Evolutionary conservation across 35 echinoderm and acorn worm species (phyloP), one percentile per base, ranked within the genome.

Genomic region (Heliocidaris erythrogramma): DNA sequence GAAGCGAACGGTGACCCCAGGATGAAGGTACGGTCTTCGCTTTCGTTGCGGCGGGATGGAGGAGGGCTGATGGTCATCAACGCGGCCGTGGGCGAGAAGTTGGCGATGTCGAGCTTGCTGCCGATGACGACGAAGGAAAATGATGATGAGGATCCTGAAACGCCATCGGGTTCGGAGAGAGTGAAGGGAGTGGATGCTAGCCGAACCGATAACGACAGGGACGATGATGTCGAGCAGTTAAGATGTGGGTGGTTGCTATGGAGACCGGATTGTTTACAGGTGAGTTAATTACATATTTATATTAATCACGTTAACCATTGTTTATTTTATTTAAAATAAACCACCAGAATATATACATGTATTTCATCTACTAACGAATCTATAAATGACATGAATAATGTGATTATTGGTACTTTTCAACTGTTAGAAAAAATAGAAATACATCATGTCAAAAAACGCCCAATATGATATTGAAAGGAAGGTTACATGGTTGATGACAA

Each of bases 1-100:
- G 87, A 47, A 24, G 24, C 17, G 29, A 48, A 89, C 47, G 18
- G 47, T 30, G 87, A 47, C 31, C 24, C 24, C 0, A 31, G 18
- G 87, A 89, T 89, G 87, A 89, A 89, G 47, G 31, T 32, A 89
- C 87, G 87, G 47, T 48, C 87, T 13, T 89, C 87, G 11, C 87
- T 89, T n/a, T 78, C 47, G 0, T 48, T 48, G 87, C 47, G 30
- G 11, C 87, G 87, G 17, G 31, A 32, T 32, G 14, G 87, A 78
- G 17, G 65, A 27, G 65, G 65, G 24, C 4, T 27, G 65, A 24
- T 78, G 21, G 65, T 17, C 14, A 18, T 78, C 31, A 89, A 89
- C 87, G 30, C 87, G 8, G 87, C 87, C 12, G 32, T 89, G 21
- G 87, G 87, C 18, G 87, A 89, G 31, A 89, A 89, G 47, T 30